These are phyloP conservation scores for Zaprionus davidi DNA, from an alignment of 1,140 invertebrate genomes.

Conservation along the genomic window DNA sequence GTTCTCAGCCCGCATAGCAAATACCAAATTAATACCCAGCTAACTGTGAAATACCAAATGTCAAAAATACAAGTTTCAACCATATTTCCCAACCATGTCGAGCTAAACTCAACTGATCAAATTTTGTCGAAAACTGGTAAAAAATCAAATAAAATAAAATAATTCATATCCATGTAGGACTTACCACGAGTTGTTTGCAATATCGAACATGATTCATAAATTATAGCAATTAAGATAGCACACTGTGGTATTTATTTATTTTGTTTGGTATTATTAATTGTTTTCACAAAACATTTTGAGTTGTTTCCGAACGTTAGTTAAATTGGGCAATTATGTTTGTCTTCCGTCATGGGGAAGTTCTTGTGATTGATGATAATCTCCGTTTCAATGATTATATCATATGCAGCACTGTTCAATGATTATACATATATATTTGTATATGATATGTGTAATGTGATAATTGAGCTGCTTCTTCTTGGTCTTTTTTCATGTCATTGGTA, in stretches of 20 bases:
- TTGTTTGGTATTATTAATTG: neutral
- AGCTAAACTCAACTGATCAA: neutral
- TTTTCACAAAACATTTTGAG: neutral
- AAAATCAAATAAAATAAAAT: neutral
- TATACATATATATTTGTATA: neutral
- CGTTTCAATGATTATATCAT: neutral
- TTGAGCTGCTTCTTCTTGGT: neutral
- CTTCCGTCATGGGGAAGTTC: slow-evolving; percentile 6
- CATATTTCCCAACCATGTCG: neutral
- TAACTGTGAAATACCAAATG: slow-evolving; percentile 3
- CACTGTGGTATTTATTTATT: neutral
- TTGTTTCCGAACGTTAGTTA: neutral
- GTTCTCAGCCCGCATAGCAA: neutral
- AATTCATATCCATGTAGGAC: neutral
- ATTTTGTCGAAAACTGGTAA: neutral
- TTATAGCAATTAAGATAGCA: neutral
- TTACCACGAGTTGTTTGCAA: neutral
- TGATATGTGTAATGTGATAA: neutral
- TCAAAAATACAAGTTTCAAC: slow-evolving; percentile 5
- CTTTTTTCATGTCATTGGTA: neutral
- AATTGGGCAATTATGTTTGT: slow-evolving; percentile 2
- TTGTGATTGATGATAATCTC: neutral
- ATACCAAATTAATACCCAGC: slow-evolving; percentile 5
- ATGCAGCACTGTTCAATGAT: neutral
- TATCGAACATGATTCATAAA: neutral